phyloP scores from a whole-genome alignment of 2,888 invertebrate species.

The Phasia obesa region DNA sequence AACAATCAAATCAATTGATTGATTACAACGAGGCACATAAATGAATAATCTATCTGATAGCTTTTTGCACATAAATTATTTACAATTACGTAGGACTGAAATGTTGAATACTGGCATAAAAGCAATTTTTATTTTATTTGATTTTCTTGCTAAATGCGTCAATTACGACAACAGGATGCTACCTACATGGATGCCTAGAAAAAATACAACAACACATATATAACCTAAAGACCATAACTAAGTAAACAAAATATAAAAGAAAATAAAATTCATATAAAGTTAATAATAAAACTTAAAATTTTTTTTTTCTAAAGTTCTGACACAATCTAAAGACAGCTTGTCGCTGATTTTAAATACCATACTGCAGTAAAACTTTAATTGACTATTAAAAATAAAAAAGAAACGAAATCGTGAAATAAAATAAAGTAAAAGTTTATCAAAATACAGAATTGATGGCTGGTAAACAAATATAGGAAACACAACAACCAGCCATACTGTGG shows the following conservation, averaged over 20 bases:
- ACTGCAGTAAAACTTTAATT: conserved; percentile 58
- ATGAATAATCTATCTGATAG: neutral
- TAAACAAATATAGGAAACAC: neutral
- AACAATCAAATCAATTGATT: conserved; percentile 23
- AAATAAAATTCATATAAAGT: conserved; percentile 29
- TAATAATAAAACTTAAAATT: conserved; percentile 55
- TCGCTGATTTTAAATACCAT: conserved; percentile 54
- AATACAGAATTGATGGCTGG: conserved; percentile 30
- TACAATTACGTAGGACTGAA: conserved; percentile 48
- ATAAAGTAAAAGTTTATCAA: conserved; percentile 38
- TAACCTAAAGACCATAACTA: conserved; percentile 46
- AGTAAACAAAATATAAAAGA: conserved; percentile 29
- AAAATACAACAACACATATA: conserved; percentile 1
- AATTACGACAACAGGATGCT: neutral
- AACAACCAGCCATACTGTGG: neutral
- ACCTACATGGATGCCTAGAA: neutral
- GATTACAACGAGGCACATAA: neutral
- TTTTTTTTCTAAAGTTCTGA: conserved; percentile 64
- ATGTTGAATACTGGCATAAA: conserved; percentile 52
- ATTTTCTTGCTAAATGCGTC: neutral
- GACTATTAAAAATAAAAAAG: conserved; percentile 61
- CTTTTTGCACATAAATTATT: conserved; percentile 36
- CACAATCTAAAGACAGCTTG: conserved; percentile 68
- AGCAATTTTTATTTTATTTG: conserved; percentile 1
- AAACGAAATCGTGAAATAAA: conserved; percentile 25